Evolutionary conservation across 1,140 invertebrate species (phyloP).

Genomic region (Hycleus phaleratus): DNA sequence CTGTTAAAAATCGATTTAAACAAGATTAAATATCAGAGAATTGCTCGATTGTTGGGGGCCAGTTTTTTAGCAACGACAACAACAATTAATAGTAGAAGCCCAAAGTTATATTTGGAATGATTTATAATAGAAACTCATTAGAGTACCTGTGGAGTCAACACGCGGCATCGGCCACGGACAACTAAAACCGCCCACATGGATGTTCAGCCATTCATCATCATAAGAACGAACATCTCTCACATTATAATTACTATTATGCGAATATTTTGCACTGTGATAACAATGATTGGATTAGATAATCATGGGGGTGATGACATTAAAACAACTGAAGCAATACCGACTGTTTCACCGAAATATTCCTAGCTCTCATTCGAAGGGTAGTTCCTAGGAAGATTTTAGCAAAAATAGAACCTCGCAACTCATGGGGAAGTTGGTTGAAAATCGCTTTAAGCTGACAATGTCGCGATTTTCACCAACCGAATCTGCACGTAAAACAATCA

Average conservation of each 20-base stretch:
- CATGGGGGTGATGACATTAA: too few species aligned
- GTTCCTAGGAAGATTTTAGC: too few species aligned
- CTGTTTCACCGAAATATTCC: too few species aligned
- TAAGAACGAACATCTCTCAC: constrained; percentile 11
- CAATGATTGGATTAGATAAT: constrained; percentile 18
- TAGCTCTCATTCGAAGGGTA: too few species aligned
- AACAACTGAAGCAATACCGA: too few species aligned
- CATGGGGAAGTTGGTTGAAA: too few species aligned
- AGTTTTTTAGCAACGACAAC: constrained; percentile 27
- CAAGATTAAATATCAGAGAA: too few species aligned
- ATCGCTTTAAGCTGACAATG: too few species aligned
- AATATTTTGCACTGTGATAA: constrained; percentile 24
- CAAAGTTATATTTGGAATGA: constrained; percentile 18
- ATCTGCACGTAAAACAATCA: too few species aligned
- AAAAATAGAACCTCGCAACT: too few species aligned
- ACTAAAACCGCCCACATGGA: constrained; percentile 6
- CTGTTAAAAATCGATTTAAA: too few species aligned
- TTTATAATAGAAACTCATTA: constrained; percentile 32
- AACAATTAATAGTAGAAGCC: constrained; percentile 28
- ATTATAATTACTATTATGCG: constrained; percentile 27
- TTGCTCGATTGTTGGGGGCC: constrained; percentile 8
- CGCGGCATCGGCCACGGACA: constrained; percentile 13
- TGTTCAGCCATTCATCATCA: constrained; percentile 20
- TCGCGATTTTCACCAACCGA: too few species aligned
- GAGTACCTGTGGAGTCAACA: constrained; percentile 22